Percentiles rank a stretch among this genome's conserved stretches.
phyloP scores from a whole-genome alignment of 2,888 invertebrate species.

The Drosophila sordidula region DNA sequence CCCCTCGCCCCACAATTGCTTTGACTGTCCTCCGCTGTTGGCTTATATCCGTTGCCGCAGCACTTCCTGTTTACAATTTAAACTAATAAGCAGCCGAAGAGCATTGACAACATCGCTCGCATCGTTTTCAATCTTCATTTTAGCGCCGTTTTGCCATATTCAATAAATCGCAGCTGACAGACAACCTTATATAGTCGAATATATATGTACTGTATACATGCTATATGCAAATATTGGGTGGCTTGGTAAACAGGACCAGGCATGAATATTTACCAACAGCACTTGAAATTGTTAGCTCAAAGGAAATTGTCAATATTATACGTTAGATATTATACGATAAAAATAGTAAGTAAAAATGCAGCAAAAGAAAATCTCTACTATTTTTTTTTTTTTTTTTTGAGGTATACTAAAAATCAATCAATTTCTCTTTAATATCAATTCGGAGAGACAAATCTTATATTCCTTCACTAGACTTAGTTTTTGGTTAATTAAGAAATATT shows the following conservation, averaged over 20 bases:
- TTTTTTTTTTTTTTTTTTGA: no score
- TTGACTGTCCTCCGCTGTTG: conserved; percentile 19
- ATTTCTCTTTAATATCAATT: not conserved
- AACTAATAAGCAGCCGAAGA: conserved; percentile 68
- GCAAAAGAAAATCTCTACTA: not conserved
- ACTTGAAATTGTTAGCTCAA: conserved; percentile 15
- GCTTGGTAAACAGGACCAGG: conserved; percentile 7
- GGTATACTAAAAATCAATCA: not conserved
- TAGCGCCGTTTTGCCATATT: conserved; percentile 55
- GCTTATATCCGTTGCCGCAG: conserved; percentile 76
- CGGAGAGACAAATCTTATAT: not conserved
- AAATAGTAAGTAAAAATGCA: not conserved
- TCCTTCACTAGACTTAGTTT: no score
- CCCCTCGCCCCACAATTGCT: not conserved
- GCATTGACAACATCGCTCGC: conserved; percentile 38
- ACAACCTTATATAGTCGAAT: conserved; percentile 10
- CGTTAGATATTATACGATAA: conserved; percentile 9
- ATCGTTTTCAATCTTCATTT: conserved; percentile 70
- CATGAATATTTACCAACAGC: conserved; percentile 37
- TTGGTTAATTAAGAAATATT: no score
- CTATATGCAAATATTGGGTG: conserved; percentile 40
- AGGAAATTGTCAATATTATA: conserved; percentile 30
- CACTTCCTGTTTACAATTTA: conserved; percentile 76
- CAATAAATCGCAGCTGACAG: conserved; percentile 68
- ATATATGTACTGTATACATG: conserved; percentile 1